Base-by-base conservation (phyloP, 2,888 invertebrate species). In the Epinotia nisella region DNA sequence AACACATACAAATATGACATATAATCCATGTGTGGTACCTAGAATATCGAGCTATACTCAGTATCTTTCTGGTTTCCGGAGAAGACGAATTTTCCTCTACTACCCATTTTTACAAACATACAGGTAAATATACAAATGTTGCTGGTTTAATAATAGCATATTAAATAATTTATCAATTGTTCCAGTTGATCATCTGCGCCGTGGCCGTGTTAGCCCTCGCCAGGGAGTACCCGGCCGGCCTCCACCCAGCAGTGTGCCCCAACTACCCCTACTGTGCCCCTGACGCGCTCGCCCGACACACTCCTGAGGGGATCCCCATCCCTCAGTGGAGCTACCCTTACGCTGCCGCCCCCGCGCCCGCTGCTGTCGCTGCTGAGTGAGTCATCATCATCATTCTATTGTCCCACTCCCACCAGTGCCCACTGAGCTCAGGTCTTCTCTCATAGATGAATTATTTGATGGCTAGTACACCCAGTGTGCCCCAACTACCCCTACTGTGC, bases 221-320 rank as follows among this genome's bases (percentile, higher is more conserved):
- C 71, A 86, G 90, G 81, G 91, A 94, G 85, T 94, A 94, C 92
- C 94, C 94, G 10, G 94, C 94, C 55, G 94, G 94, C 24, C 86
- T 95, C 0, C 94, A 94, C 85, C 95, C 95, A 1, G 93, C 94
- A 0, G 90, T 94, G 1, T 95, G 95, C 87, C 95, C 95, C 71
- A 93, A 95, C 90, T 95, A 95, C 89, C 95, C 95, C 21, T 93
- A 84, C 87, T 95, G 95, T 74, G 94, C 92, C 76, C 82, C 87
- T 13, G 85, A 84, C 1, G 79, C 91, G 17, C 82, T 94, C 53
- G 92, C 94, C n/a, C 85, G 93, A 3, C 86, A 89, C 87, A 90
- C 89, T 59, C 90, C 91, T 4, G 87, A 86, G 19, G 93, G 94
- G 51, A 88, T 84, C 74, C 92, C 94, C 70, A 93, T 92, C 76